These are phyloP conservation scores for Pterophyllum scalare DNA, from an alignment of 2,113 vertebrate species.

Conservation along the genomic window DNA sequence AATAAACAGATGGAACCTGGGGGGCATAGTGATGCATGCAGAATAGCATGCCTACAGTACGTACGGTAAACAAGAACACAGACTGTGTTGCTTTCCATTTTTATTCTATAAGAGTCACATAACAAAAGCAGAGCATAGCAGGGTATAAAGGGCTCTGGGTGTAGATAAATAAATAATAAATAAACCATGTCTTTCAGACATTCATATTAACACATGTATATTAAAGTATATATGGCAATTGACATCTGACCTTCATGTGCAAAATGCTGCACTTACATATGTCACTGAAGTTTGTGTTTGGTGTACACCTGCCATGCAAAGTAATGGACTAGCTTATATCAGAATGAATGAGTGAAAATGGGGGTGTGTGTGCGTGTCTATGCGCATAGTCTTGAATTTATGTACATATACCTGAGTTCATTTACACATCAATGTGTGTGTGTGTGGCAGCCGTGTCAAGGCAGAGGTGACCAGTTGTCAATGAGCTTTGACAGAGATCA, in stretches of 20 bases:
- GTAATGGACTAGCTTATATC: background rate
- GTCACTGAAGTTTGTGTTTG: conserved; percentile 14
- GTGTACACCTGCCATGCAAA: conserved; percentile 19
- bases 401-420: background rate
- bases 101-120: background rate
- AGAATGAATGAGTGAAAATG: too few relatives aligned
- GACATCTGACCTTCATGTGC: conserved; percentile 28
- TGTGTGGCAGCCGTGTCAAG: background rate
- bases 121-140: background rate
- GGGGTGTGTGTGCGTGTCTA: background rate
- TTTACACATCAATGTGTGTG: conserved; percentile 14
- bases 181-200: conserved; percentile 24
- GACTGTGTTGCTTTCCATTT: background rate
- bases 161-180: background rate
- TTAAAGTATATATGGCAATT: conserved; percentile 37
- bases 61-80: background rate
- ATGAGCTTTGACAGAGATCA: conserved; percentile 62
- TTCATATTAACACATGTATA: conserved; percentile 36
- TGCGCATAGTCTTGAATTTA: conserved; percentile 10
- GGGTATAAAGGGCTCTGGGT: conserved; percentile 8
- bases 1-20: background rate
- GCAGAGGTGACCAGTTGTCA: conserved; percentile 69
- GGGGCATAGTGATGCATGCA: background rate
- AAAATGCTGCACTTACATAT: conserved; percentile 42
- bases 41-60: background rate